These are phyloP conservation scores for Melanotaenia maccullochi DNA, from an alignment of 2,797 vertebrate species.

Conservation along the genomic window DNA sequence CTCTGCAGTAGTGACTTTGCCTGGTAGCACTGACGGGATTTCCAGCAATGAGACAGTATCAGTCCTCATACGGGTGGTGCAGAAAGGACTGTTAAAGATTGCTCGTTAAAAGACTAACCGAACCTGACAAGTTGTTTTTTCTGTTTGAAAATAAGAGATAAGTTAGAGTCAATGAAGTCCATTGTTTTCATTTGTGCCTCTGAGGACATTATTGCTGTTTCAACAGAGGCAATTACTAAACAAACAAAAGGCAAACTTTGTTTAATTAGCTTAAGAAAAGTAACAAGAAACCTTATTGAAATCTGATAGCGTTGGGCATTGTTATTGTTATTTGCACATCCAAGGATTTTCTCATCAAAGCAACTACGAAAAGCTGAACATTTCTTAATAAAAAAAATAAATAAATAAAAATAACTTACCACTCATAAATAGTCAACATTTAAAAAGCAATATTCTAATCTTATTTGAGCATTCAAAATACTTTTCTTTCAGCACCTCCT, in stretches of 20 bases:
- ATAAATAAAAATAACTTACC: too few species aligned
- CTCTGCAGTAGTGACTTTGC: background rate
- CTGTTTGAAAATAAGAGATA: slow-evolving; percentile 1
- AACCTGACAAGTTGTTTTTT: background rate
- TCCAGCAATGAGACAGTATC: background rate
- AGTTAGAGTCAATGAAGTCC: background rate
- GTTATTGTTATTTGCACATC: slow-evolving; percentile 1
- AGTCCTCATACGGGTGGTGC: background rate
- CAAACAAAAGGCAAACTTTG: slow-evolving; percentile 35
- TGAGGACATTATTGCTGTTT: slow-evolving; percentile 18
- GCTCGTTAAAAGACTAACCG: slow-evolving; percentile 9
- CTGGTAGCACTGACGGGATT: background rate
- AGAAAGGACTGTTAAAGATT: background rate
- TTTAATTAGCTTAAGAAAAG: slow-evolving; percentile 54
- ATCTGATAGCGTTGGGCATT: slow-evolving; percentile 20
- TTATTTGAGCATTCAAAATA: too few species aligned
- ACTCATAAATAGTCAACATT: too few species aligned
- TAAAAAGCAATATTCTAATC: too few species aligned
- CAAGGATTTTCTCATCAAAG: background rate
- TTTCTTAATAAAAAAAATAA: too few species aligned
- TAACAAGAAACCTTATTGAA: slow-evolving; percentile 30
- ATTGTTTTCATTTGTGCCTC: slow-evolving; percentile 21
- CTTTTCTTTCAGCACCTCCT: too few species aligned
- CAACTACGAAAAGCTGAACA: background rate
- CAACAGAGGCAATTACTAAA: slow-evolving; percentile 32